These are phyloP conservation scores for Hyperoplus lanceolatus DNA, from an alignment of 2,797 vertebrate species.

Conservation along the genomic window DNA sequence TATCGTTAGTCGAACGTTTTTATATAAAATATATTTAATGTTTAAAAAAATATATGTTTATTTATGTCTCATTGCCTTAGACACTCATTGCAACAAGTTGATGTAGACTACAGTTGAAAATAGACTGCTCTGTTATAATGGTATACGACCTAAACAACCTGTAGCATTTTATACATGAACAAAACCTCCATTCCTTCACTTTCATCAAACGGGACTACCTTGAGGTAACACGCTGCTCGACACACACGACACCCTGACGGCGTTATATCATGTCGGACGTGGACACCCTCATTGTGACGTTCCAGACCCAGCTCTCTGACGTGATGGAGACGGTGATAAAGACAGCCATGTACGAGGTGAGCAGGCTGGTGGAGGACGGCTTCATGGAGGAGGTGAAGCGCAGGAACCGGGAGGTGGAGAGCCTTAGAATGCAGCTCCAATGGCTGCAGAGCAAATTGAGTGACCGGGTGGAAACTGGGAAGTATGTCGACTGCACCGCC, in stretches of 20 bases:
- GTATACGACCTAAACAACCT: conserved; percentile 4
- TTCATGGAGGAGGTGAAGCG: conserved; percentile 83
- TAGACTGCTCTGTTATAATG: not conserved
- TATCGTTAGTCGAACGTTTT: not conserved
- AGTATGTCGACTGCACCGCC: conserved; percentile 60
- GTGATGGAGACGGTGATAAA: conserved; percentile 87
- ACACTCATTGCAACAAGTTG: not conserved
- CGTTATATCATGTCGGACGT: conserved; percentile 71
- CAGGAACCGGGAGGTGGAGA: conserved; percentile 78
- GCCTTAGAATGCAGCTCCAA: conserved; percentile 78
- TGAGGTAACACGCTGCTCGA: not conserved
- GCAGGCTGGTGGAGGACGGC: conserved; percentile 84
- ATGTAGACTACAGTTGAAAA: not conserved
- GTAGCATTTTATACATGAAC: not conserved
- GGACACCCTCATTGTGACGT: conserved; percentile 81
- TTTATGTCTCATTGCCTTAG: too few species aligned
- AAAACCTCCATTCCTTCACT: not conserved
- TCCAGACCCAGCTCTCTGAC: conserved; percentile 85
- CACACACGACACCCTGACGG: not conserved
- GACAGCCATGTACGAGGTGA: conserved; percentile 85
- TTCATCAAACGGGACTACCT: not conserved
- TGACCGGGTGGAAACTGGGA: conserved; percentile 43
- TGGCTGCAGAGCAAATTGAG: conserved; percentile 72
- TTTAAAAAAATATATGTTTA: accelerated
- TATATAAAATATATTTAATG: not conserved